Evolutionary conservation across 2,113 vertebrate species (phyloP), one percentile per base, ranked within the genome.

Genomic region (Empidonax alnorum): DNA sequence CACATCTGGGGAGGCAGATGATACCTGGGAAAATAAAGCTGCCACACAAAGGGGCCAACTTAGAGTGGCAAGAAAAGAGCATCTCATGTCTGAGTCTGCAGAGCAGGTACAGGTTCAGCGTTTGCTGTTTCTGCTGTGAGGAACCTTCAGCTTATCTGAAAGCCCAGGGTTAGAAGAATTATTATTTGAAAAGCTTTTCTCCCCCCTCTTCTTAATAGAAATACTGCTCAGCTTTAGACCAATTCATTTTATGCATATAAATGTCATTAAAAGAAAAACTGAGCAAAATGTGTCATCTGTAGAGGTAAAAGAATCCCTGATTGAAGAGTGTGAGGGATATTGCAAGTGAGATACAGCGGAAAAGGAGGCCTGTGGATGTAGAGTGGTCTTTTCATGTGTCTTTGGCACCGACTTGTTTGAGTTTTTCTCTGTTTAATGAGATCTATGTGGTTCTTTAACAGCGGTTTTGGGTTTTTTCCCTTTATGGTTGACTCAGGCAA

Each of bases 1-100:
- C 75, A 50, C 88, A 93, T 93, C 94, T 94, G 73, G 52, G 46
- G 75, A 95, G 91, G 89, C 72, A 94, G 84, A 65, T 93, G 59
- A 94, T 66, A 84, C 65, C 66, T 74, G 65, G 67, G 37, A 91
- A 94, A 80, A 52, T 46, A 65, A 80, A 94, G 30, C 47, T 86
- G 81, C 46, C 46, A 49, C n/a, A 21, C 30, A 20, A 65, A 87
- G 61, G 35, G 63, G 25, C 33, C 55, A 85, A 46, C 67, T 71
- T 90, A 41, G 23, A 52, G 9, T 12, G 35, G 52, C 33, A 78
- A 56, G 61, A 10, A 55, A 37, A 90, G n/a, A 89, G 3, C 11
- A 12, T 31, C 46, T 56, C 77, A 6, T 22, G 33, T 61, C 82
- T 59, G n/a, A 37, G 58, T 20, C 22, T 85, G 27, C 35, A 39